phyloP scores from a whole-genome alignment of 2,888 invertebrate species.

The Mythimna lalbum region DNA sequence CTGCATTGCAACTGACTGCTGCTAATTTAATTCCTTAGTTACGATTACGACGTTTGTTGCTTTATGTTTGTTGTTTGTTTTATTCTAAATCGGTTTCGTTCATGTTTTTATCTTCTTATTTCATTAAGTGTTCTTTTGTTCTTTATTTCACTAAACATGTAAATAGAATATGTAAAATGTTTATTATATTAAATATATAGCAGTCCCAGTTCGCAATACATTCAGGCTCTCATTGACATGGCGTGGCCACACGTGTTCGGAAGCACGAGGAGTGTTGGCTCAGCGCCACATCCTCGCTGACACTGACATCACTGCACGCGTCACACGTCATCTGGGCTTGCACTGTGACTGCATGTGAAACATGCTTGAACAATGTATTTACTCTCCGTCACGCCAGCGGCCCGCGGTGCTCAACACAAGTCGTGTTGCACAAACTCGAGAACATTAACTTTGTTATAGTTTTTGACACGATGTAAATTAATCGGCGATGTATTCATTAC shows the following conservation, averaged over 20 bases:
- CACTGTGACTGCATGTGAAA: constrained; percentile 42
- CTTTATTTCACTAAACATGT: too few relatives aligned
- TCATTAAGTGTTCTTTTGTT: too few relatives aligned
- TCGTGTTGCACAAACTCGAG: constrained; percentile 29
- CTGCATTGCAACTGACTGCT: constrained; percentile 10
- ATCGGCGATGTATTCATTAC: constrained; percentile 15
- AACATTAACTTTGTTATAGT: constrained; percentile 31
- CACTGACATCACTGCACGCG: constrained; percentile 56
- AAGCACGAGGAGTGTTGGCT: constrained; percentile 57
- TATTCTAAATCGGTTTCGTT: constrained; percentile 6
- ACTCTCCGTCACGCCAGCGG: constrained; percentile 29
- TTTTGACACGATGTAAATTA: constrained; percentile 25
- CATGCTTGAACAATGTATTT: constrained; percentile 37
- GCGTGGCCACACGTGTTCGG: constrained; percentile 46
- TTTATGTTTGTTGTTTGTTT: constrained; percentile 13
- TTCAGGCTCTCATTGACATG: constrained; percentile 27
- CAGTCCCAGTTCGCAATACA: constrained; percentile 4
- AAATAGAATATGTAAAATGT: too few relatives aligned
- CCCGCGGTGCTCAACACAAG: constrained; percentile 15
- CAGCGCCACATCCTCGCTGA: constrained; percentile 61
- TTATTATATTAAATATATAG: constrained; percentile 4
- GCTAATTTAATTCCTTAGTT: constrained; percentile 13
- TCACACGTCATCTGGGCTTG: constrained; percentile 47
- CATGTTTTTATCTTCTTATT: constrained; percentile 10
- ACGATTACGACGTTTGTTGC: neutral